Evolutionary conservation across 2,113 vertebrate species (phyloP), one percentile per base, ranked within the genome.

Genomic region (Castor canadensis): DNA sequence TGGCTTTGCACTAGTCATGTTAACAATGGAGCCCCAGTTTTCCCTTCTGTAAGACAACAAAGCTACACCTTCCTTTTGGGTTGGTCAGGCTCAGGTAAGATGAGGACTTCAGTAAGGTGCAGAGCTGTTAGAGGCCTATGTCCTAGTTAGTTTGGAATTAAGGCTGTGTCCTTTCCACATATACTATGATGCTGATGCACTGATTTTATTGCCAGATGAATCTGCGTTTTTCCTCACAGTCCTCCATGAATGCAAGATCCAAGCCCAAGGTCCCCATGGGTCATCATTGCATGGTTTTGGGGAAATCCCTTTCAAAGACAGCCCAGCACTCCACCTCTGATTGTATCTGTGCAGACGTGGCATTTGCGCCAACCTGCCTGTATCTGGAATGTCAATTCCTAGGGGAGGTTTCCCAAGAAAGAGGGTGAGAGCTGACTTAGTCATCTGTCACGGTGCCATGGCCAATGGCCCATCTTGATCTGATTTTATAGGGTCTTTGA

Each of bases 321-420:
- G 92, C 6, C 26, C 47, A 9, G 17, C 13, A 89, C 56, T 90
- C 83, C 92, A 16, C 40, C 89, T 77, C 84, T 0, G 0, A 69
- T 54, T 73, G 30, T 16, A 30, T 5, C 20, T 80, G 13, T 79
- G 85, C 86, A 52, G 62, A 91, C 77, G 72, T 35, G 87, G 91
- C 56, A 58, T 97, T 73, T 84, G 58, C 35, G 10, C 32, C 2
- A 52, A 88, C 93, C 56, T 54, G 20, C 73, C 83, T 97, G 92
- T 80, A 58, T 93, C 86, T 92, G 93, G 89, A 94, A 92, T 66
- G 47, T 91, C 71, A 94, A 40, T 64, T 91, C 91, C 73, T 45
- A 89, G 92, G 80, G 30, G 60, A 84, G n/a, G 22, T 54, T n/a
- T 49, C 72, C 35, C n/a, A 54, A 86, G 88, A 89, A 94, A 58